Evolutionary conservation across 2,888 invertebrate species (phyloP), one percentile per base, ranked within the genome.

Genomic region (Hydrotaea diabolus): DNA sequence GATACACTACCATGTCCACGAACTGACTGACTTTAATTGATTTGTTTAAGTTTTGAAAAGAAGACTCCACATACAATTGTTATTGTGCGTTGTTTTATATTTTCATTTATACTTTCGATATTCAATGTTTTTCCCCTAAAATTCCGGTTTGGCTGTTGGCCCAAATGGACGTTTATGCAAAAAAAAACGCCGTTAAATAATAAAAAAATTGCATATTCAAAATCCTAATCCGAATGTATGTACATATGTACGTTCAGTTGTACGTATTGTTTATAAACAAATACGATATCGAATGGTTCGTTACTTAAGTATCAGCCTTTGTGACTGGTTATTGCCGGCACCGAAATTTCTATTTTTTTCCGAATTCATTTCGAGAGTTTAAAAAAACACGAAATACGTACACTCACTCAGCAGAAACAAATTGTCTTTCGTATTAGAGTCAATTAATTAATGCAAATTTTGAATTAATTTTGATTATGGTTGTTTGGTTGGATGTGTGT

Each of bases 131-230:
- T 66, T 66, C 66, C 66, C 66, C 15, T 2, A 23, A 59, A 36
- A 36, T 23, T 39, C 66, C 66, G 19, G 66, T 66, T 55, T 55
- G 55, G 11, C n/a, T n/a, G n/a, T n/a, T n/a, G n/a, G n/a, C n/a
- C 55, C 31, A 31, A 31, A n/a, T 1, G 1, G 17, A 31, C 0
- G 62, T 66, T 66, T 43, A 64, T 66, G 66, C 66, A 39, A 66
- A 66, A 39, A 66, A 66, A 21, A 66, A 9, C 15, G 17, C 66
- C 66, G 66, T 66, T 66, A 66, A 66, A 43, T 66, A 66, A 66
- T 0, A 15, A 49, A 62, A 62, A 62, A n/a, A n/a, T n/a, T 62
- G 62, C 62, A 62, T 31, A 62, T 62, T 62, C 31, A 62, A 3
- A 36, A 39, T 39, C 39, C 39, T 8, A 39, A 3, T 4, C 13